phyloP scores from a whole-genome alignment of 2,888 invertebrate species.

The Neoascia interrupta region DNA sequence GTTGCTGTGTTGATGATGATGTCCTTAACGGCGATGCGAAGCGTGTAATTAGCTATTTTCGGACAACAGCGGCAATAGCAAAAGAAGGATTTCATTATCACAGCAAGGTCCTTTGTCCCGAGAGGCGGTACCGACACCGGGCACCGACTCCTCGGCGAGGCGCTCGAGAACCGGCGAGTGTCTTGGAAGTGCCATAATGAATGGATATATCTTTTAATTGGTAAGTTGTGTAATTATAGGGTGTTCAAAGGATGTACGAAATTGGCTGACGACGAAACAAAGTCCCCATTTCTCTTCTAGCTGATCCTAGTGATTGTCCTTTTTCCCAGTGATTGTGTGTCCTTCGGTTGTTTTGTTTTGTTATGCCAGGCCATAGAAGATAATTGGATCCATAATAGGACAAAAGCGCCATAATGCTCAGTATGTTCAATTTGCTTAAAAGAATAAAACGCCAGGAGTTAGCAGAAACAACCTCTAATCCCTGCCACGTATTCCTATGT shows the following conservation, averaged over 20 bases:
- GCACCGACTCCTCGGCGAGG: not conserved
- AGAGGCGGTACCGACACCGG: not conserved
- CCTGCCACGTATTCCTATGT: constrained; percentile 59
- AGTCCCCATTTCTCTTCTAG: not conserved
- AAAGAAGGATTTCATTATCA: constrained; percentile 53
- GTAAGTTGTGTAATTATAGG: constrained; percentile 44
- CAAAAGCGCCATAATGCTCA: constrained; percentile 56
- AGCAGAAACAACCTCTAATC: constrained; percentile 62
- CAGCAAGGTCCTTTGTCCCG: constrained; percentile 44
- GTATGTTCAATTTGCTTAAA: constrained; percentile 62
- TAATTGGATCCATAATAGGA: constrained; percentile 59
- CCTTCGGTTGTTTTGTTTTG: constrained; percentile 12
- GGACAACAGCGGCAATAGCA: constrained; percentile 46
- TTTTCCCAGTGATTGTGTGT: not conserved
- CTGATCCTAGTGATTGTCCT: not conserved
- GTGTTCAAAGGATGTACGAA: constrained; percentile 40
- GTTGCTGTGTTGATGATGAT: constrained; percentile 50
- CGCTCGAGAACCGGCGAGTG: constrained; percentile 27
- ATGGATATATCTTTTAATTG: constrained; percentile 66
- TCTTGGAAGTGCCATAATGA: constrained; percentile 60
- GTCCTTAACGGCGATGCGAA: constrained; percentile 60
- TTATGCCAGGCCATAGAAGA: constrained; percentile 55
- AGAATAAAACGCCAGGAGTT: constrained; percentile 46
- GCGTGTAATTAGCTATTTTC: constrained; percentile 67
- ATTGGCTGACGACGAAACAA: constrained; percentile 14